Percentiles rank a stretch among this genome's conserved stretches.
Conservation (phyloP, 2,113 vertebrate genomes). For the Cervus canadensis region DNA sequence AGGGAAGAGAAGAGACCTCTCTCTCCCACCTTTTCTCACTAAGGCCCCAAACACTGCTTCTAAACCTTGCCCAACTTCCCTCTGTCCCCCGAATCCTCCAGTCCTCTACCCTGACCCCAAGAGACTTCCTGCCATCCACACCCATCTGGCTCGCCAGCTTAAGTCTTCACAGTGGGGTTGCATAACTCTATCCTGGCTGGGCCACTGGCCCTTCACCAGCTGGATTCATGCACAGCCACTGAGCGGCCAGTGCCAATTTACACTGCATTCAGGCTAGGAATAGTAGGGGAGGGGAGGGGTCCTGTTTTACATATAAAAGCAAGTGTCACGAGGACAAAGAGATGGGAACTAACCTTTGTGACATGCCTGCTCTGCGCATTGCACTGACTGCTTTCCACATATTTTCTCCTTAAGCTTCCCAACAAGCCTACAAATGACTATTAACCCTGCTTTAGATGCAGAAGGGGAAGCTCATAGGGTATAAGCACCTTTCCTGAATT, state of each 20-base stretch:
- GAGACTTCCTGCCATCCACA: neutral
- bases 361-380: fast-evolving
- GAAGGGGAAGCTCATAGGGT: neutral
- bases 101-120: neutral
- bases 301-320: neutral
- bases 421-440: neutral
- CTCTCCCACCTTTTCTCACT: neutral
- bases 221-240: neutral
- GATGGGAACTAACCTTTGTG: too few species aligned
- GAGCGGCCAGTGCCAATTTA: neutral
- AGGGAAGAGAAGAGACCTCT: neutral
- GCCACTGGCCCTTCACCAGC: neutral
- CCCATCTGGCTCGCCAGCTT: neutral
- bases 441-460: neutral
- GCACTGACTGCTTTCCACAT: neutral
- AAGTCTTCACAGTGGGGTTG: neutral
- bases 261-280: neutral
- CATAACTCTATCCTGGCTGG: neutral
- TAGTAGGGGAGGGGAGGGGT: neutral
- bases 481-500: neutral
- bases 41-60: neutral
- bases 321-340: neutral
- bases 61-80: neutral
- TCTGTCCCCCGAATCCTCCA: neutral
- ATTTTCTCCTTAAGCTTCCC: neutral